Evolutionary conservation across 2,797 vertebrate species (phyloP).

Genomic region (Craterocephalus amniculus): DNA sequence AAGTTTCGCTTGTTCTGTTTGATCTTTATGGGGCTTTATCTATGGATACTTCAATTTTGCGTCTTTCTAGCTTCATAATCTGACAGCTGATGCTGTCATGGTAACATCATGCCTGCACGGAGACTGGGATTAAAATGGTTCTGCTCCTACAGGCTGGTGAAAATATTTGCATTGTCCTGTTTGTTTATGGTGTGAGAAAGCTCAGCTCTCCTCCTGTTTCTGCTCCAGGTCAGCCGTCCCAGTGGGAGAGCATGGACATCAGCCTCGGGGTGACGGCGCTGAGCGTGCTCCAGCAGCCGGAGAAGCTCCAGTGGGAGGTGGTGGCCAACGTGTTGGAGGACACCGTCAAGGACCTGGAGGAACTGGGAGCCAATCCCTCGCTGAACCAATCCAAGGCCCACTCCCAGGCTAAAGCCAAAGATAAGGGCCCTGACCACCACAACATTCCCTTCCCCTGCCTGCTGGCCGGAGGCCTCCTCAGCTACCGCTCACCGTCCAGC

Average conservation of each 20-base stretch:
- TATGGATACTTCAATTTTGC: too few relatives aligned
- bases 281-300: slow-evolving; percentile 97
- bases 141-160: neutral
- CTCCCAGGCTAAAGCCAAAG: slow-evolving; percentile 89
- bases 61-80: too few relatives aligned
- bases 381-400: slow-evolving; percentile 91
- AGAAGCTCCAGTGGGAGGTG: slow-evolving; percentile 98
- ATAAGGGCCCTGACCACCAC: slow-evolving; percentile 93
- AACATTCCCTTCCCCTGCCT: slow-evolving; percentile 99
- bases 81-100: too few relatives aligned
- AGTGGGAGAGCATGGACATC: slow-evolving; percentile 95
- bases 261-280: slow-evolving; percentile 94
- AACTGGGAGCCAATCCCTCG: slow-evolving; percentile 93
- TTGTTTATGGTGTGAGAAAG: neutral
- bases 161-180: slow-evolving; percentile 1
- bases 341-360: slow-evolving; percentile 98
- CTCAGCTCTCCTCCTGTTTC: neutral
- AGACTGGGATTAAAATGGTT: too few relatives aligned
- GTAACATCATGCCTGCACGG: too few relatives aligned
- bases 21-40: too few relatives aligned
- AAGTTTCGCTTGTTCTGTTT: too few relatives aligned
- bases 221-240: slow-evolving; percentile 90
- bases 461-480: slow-evolving; percentile 93
- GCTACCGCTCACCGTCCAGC: slow-evolving; percentile 92
- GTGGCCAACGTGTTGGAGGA: slow-evolving; percentile 98